Base-by-base conservation (phyloP, 2,113 vertebrate genomes). In the Syngnathus scovelli region DNA sequence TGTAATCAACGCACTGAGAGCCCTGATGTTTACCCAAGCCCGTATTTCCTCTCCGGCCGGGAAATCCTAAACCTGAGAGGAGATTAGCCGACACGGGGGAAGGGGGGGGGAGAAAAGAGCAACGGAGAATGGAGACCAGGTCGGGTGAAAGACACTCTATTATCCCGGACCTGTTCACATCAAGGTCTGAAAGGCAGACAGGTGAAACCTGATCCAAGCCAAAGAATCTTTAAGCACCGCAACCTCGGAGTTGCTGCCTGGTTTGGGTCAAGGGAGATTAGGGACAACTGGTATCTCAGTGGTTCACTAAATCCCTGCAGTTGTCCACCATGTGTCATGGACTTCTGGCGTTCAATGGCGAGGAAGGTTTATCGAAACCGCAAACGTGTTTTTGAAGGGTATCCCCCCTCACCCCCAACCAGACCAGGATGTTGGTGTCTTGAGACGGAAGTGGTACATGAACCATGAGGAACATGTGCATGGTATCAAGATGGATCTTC, bases 1-100 rank as follows among this genome's bases (percentile, higher is more conserved):
- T 85, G 87, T 91, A 91, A 92, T 92, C 88, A 88, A 81, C 43
- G 78, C 82, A 85, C 82, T 86, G 87, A 89, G 89, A 91, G 87
- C 88, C 88, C 89, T 87, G 85, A 90, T 90, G 89, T 91, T 92
- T 90, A 89, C 89, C 80, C 84, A 83, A 78, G 77, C 83, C 85
- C 79, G 83, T 79, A 84, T 89, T 92, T 92, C 91, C 91, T 90
- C 71, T 84, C 86, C 52, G 61, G 83, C 78, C 77, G 58, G 70
- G 88, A 86, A 90, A 89, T 87, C 83, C 78, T 90, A 85, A 91
- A 91, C 88, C 88, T 84, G 88, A 90, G 86, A 88, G 81, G 84
- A 92, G 91, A 92, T 92, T 90, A 92, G 79, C 78, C 4, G 52
- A 56, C 63, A 44, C 27, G 13, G 27, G 27, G 13, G 77, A 79